Evolutionary conservation across 2,888 invertebrate species (phyloP), one percentile per base, ranked within the genome.

Genomic region (Calliopum simillimum): DNA sequence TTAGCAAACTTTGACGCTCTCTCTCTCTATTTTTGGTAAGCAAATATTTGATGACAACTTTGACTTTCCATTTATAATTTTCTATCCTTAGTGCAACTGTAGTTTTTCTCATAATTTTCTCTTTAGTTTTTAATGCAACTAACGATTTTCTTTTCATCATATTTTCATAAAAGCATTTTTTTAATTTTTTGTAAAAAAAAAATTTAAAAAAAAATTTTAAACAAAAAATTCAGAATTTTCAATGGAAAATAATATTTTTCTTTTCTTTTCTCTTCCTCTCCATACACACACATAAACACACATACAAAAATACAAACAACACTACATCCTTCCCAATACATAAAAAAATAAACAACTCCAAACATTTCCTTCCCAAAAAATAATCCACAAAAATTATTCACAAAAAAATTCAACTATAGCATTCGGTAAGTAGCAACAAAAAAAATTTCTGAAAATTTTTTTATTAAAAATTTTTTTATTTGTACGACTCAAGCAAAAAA

Each of bases 381-480:
- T 11, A 23, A 23, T 13, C 21, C 12, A 21, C n/a, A 53, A 53
- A 53, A 51, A 51, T 51, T 51, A 51, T 19, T n/a, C 19, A 14
- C 13, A 51, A 51, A 51, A 51, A 53, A 13, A 16, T n/a, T 33
- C 33, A 33, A 33, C 33, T 23, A 23, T 23, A 53, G 53, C 53
- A 53, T 53, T 53, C 53, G 53, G 53, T 53, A 53, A 53, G 53
- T 53, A 53, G 53, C 2, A 53, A 14, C 19, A 21, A 23, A 13
- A 21, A 53, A 53, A 21, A 53, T 23, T 13, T 49, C 8, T 19
- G 53, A 5, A 23, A 53, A 53, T 53, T 53, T 6, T n/a, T 4
- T 4, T 33, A 33, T 33, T 33, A 33, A 33, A 33, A 33, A n/a
- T n/a, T n/a, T 33, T 8, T 33, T 33, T 33, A 8, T 33, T 33